Base-by-base conservation (phyloP, 2,888 invertebrate species). In the Cepaea hortensis region DNA sequence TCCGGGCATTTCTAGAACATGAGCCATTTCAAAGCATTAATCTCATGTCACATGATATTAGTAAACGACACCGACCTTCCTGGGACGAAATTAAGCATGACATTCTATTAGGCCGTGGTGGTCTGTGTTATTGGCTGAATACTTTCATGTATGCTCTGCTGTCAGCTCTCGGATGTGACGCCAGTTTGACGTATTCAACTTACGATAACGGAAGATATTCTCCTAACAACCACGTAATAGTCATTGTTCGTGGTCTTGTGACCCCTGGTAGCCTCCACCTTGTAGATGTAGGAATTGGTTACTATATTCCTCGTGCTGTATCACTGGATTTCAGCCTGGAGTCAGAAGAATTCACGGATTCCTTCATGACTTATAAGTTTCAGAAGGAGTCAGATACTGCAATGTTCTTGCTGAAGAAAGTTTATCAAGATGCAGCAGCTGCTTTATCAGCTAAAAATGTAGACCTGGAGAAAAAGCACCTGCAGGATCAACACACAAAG, bases 351-450 rank as follows among this genome's bases (percentile, higher is more conserved):
- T 89, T 72, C 46, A 61, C 85, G 3, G 87, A 90, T 23, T 88
- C 89, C 4, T 90, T 88, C 72, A 84, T 88, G 61, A 87, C 88
- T n/a, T 90, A 90, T 72, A 90, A 90, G 55, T 90, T 75, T 75
- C 4, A 13, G 3, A 83, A 20, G 62, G 75, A 83, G 13, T 61
- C 75, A 5, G 83, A 83, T 18, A 62, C 20, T n/a, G 23, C 15
- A 55, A 72, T 81, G n/a, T 3, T 0, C 7, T 4, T 81, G 50
- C 3, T 68, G 68, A 81, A 81, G 68, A 81, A 72, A n/a, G 70
- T 81, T 65, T 11, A 1, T 3, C 6, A 20, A 23, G 61, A n/a
- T 11, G 48, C 23, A 46, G 35, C 46, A 50, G n/a, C 35, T 3
- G 23, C 62, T 3, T 18, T 18, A 70, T 50, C 46, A 0, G 46